Base-by-base conservation (phyloP, 2,113 vertebrate species). In the Amphilophus citrinellus region DNA sequence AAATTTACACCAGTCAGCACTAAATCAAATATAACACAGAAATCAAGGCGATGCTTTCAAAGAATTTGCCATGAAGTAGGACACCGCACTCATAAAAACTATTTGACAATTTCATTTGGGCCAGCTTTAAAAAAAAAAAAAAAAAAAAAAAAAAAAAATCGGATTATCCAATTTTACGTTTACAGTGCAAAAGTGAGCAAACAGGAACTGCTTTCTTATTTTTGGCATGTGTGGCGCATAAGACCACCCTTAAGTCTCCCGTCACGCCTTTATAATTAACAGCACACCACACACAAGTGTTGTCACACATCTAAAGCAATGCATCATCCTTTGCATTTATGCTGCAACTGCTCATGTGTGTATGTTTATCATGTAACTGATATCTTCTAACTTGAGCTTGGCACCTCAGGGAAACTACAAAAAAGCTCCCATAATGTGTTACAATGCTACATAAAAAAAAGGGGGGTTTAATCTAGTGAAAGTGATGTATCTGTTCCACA, bases 1-100 rank as follows among this genome's bases (percentile, higher is more conserved):
- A 87, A 88, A 94, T 87, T 82, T n/a, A 88, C 61, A 92, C 84
- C 86, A 87, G 63, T 91, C 89, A 92, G 91, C 89, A 85, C 80
- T 84, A 92, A 89, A 92, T 92, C 78, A 56, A 84, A 76, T 63
- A 20, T 8, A 78, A 73, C 32, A 39, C 56, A 68, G 50, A 82
- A 85, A 89, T 63, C 53, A 24, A 75, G 83, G 82, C 10, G 7
- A 30, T 30, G 22, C 62, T 86, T 89, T 88, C 88, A 37, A 58
- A 87, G 85, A 83, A 88, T 44, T 20, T 35, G 27, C 76, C 11
- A 5, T 22, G 44, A 81, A 77, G 61, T 17, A 18, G 30, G 76
- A 82, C 61, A 24, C 15, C 42, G 17, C 76, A 18, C 50, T 77
- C 32, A 20, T 83, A 27, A 77, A 79, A 77, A 18, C 61, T 11